phyloP scores from a whole-genome alignment of 2,113 vertebrate genomes.

The Macroglossus sobrinus region DNA sequence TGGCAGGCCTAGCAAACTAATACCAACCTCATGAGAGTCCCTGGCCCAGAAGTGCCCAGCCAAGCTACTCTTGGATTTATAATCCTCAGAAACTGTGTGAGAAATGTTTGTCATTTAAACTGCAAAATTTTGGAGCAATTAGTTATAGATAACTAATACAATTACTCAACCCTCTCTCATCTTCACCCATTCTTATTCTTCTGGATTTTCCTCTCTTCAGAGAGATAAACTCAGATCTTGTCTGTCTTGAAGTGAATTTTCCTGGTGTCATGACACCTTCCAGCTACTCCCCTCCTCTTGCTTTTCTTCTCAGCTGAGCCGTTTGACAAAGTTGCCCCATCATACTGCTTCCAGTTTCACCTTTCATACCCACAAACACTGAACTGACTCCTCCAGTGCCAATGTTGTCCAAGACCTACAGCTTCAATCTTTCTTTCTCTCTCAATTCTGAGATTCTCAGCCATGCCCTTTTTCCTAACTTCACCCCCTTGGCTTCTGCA shows the following conservation, averaged over 20 bases:
- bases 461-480: too few species aligned
- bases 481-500: not conserved
- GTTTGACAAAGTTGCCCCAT: not conserved
- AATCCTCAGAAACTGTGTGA: not conserved
- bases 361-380: not conserved
- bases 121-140: not conserved
- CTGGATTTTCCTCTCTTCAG: not conserved
- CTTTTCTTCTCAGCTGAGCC: not conserved
- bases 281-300: not conserved
- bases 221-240: not conserved
- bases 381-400: not conserved
- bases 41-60: not conserved
- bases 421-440: not conserved
- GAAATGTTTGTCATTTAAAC: not conserved
- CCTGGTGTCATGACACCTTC: not conserved
- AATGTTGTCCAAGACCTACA: not conserved
- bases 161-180: too few species aligned
- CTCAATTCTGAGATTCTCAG: not conserved
- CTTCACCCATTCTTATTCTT: not conserved
- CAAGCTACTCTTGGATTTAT: not conserved
- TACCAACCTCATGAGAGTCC: not conserved
- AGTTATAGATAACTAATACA: not conserved
- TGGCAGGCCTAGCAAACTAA: not conserved
- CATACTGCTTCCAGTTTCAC: not conserved
- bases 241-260: not conserved